A percentile compares a stretch with the other conserved stretches of the same genome.
Evolutionary conservation across 2,797 vertebrate genomes (phyloP).

Genomic region (Falco concolor): DNA sequence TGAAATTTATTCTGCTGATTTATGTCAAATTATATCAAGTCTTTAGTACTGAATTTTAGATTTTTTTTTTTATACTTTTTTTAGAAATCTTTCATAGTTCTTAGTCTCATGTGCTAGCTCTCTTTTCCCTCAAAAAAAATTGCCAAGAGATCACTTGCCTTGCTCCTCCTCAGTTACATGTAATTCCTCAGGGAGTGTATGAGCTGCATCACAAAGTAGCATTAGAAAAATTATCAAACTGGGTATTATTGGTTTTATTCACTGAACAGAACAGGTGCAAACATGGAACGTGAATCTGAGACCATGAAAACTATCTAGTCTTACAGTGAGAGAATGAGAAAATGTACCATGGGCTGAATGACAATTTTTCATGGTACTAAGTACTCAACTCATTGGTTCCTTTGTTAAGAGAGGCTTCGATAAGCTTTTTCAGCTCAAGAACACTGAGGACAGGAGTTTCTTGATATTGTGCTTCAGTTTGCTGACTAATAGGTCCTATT

Average conservation of each 20-base stretch:
- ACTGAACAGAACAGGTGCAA: background rate
- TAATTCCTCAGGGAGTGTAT: background rate
- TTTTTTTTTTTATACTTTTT: background rate
- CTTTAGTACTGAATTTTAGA: background rate
- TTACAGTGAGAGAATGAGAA: background rate
- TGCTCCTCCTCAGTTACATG: accelerated
- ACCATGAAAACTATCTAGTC: background rate
- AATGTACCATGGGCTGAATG: background rate
- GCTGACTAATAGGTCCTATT: background rate
- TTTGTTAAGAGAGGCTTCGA: background rate
- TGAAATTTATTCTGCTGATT: background rate
- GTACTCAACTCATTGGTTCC: background rate
- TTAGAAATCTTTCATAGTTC: background rate
- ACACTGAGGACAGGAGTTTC: background rate
- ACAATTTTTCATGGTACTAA: background rate
- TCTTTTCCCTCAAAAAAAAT: background rate
- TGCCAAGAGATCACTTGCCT: background rate
- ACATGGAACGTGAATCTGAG: background rate
- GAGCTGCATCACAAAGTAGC: background rate
- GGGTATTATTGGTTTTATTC: background rate
- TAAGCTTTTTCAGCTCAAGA: background rate
- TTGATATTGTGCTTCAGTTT: background rate
- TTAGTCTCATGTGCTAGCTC: background rate
- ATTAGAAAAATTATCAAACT: background rate
- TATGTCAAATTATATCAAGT: background rate